These are phyloP conservation scores for Lipophrys pholis DNA, from an alignment of 2,113 vertebrate species.

Conservation along the genomic window DNA sequence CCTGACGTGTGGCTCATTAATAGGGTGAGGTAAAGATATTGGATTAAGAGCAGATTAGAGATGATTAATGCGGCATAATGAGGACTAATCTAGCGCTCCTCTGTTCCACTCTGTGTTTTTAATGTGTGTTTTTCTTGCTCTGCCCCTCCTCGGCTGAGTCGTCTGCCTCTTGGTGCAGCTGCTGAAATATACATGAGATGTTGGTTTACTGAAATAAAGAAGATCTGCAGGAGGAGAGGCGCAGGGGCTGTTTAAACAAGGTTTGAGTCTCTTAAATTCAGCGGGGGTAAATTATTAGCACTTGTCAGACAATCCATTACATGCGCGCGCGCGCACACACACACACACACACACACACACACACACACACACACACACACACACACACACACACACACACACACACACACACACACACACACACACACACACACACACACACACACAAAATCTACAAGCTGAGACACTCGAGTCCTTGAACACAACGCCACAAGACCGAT, in stretches of 20 bases:
- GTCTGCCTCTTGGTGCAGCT: constrained; percentile 59
- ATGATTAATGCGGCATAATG: constrained; percentile 77
- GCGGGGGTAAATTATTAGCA: constrained; percentile 40
- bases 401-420: neutral
- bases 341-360: no score
- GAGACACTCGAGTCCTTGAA: constrained; percentile 11
- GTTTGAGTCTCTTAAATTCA: constrained; percentile 42
- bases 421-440: neutral
- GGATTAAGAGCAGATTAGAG: constrained; percentile 79
- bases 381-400: no score
- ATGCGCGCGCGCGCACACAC: constrained; percentile 4
- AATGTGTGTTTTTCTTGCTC: constrained; percentile 55
- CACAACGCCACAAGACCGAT: neutral
- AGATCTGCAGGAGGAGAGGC: constrained; percentile 33
- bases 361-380: no score
- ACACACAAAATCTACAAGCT: constrained; percentile 7
- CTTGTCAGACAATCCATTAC: constrained; percentile 36
- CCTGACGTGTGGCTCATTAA: constrained; percentile 62
- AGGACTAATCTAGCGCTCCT: constrained; percentile 62
- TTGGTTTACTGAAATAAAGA: constrained; percentile 60
- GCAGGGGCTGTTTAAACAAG: constrained; percentile 41
- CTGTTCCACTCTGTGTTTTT: constrained; percentile 54
- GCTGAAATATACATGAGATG: constrained; percentile 74
- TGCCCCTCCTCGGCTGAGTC: constrained; percentile 56
- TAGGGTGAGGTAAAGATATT: constrained; percentile 73